phyloP scores from a whole-genome alignment of 2,797 vertebrate species.

The Nyctibius grandis region DNA sequence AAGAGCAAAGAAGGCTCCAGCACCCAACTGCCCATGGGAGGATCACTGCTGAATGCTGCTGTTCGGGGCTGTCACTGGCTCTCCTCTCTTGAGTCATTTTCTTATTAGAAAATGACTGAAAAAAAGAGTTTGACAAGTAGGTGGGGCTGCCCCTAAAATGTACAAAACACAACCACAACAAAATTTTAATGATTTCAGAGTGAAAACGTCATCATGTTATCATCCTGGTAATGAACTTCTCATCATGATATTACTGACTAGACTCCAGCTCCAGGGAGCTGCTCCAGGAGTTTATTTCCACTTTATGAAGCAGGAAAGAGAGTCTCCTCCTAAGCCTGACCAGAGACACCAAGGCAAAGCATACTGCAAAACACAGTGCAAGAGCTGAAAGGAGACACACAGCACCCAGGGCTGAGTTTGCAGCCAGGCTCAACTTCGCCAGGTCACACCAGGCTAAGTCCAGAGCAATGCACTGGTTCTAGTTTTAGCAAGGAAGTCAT shows the following conservation, averaged over 20 bases:
- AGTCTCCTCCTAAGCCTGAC: not conserved
- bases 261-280: not conserved
- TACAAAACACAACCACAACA: not conserved
- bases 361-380: not conserved
- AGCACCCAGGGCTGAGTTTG: not conserved
- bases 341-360: not conserved
- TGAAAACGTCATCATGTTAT: not conserved
- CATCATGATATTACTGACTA: not conserved
- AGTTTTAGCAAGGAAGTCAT: not conserved
- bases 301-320: not conserved
- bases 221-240: not conserved
- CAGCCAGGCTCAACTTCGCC: not conserved
- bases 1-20: not conserved
- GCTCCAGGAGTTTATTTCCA: not conserved
- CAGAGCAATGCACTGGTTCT: not conserved
- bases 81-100: not conserved
- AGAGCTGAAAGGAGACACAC: not conserved
- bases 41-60: accelerated
- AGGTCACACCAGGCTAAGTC: not conserved
- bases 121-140: no score
- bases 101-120: no score
- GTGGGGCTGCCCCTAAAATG: not conserved
- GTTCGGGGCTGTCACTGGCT: not conserved
- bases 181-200: not conserved
- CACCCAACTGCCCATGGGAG: not conserved